Percentiles rank a stretch among this genome's conserved stretches.
These are phyloP conservation scores for Rhinichthys osculus DNA, from an alignment of 2,797 vertebrate genomes.

Conservation along the genomic window DNA sequence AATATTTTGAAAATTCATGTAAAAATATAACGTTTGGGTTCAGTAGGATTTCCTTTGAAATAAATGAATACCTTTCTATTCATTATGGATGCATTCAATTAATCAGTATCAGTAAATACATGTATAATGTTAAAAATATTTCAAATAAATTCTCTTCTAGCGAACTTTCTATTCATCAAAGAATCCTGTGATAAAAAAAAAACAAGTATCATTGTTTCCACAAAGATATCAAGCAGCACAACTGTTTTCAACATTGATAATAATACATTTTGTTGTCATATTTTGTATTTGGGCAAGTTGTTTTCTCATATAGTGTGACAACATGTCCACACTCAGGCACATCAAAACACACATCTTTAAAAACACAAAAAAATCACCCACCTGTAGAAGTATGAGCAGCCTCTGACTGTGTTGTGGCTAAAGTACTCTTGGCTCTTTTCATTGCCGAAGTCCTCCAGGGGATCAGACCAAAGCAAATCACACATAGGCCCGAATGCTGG, in stretches of 20 bases:
- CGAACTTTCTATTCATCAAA: not conserved
- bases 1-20: not conserved
- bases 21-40: too few relatives aligned
- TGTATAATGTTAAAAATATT: not conserved
- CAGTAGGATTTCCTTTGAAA: not conserved
- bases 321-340: conserved; percentile 10
- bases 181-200: not conserved
- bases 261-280: not conserved
- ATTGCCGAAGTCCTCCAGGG: conserved; percentile 85
- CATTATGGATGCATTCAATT: not conserved
- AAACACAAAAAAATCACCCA: conserved; percentile 45
- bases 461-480: conserved; percentile 84
- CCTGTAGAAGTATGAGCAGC: conserved; percentile 88
- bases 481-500: conserved; percentile 86
- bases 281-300: not conserved
- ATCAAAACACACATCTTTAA: not conserved
- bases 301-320: not conserved
- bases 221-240: not conserved
- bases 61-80: not conserved
- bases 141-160: not conserved
- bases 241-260: not conserved
- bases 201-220: not conserved
- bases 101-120: not conserved
- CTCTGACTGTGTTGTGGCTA: conserved; percentile 85
- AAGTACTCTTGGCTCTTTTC: conserved; percentile 87